Evolutionary conservation across 1,140 invertebrate species (phyloP), one percentile per base, ranked within the genome.

Genomic region (Trichonephila inaurata): DNA sequence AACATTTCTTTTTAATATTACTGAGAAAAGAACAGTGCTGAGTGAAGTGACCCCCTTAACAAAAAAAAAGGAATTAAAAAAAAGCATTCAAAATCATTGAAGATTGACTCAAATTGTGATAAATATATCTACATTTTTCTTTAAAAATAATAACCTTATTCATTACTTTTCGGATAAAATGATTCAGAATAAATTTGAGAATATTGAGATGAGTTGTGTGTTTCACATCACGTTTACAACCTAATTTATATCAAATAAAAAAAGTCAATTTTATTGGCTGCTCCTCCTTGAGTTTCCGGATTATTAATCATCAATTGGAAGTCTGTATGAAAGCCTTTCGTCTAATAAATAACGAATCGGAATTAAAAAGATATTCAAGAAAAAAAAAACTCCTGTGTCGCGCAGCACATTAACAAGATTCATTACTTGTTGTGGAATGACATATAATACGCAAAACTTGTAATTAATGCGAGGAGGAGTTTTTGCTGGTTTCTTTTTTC

Each of bases 361-460:
- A 64, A 88, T 88, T 88, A 88, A 88, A 89, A 89, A 89, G 66
- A 87, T 89, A 89, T 61, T 58, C 58, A 24, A 40, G 58, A 89
- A 72, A 69, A 87, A n/a, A 89, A 89, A 89, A 69, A 87, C n/a
- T 64, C n/a, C 18, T 21, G 21, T 51, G 66, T 33, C 66, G 66
- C 18, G 88, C 18, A 61, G 7, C 33, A 33, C 88, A 89, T 89
- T 89, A 89, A 72, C 88, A 72, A 89, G 88, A 89, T 89, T 89
- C 62, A 89, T 89, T 72, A 60, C 88, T 89, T 89, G 62, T 77
- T 33, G 33, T 19, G 12, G 66, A 89, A 89, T 89, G 88, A 89
- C 66, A 89, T 89, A 89, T 89, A 89, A 89, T 89, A 89, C 66
- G 88, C 33, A 89, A 89, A 89, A 60, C 64, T 89, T 60, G 66